A percentile compares a stretch with the other conserved stretches of the same genome.
phyloP scores from a whole-genome alignment of 2,888 invertebrate genomes.

The Reticulitermes lucifugus region DNA sequence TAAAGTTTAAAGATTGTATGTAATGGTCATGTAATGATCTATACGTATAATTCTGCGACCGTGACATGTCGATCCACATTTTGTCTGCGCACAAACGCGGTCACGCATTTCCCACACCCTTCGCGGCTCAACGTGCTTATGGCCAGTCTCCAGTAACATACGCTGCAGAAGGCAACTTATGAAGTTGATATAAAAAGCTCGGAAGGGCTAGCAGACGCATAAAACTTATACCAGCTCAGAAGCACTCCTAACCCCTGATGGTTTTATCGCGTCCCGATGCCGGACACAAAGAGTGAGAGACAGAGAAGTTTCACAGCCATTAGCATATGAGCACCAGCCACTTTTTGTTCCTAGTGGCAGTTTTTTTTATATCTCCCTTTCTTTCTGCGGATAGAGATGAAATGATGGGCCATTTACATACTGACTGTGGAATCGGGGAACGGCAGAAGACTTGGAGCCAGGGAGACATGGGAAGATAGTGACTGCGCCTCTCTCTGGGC shows the following conservation, averaged over 20 bases:
- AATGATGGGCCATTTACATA: too few relatives aligned
- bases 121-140: too few relatives aligned
- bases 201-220: constrained; percentile 15
- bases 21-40: too few relatives aligned
- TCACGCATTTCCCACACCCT: too few relatives aligned
- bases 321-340: constrained; percentile 43
- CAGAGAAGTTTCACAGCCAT: constrained; percentile 21
- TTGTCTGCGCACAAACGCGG: too few relatives aligned
- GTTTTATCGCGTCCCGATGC: background rate
- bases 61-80: too few relatives aligned
- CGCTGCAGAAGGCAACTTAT: constrained; percentile 1
- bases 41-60: too few relatives aligned
- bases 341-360: constrained; percentile 33
- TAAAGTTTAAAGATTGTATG: too few relatives aligned
- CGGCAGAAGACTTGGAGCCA: too few relatives aligned
- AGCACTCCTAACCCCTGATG: background rate
- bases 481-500: too few relatives aligned
- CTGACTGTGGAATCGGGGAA: too few relatives aligned
- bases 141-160: background rate
- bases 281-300: background rate
- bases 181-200: constrained; percentile 26
- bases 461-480: too few relatives aligned
- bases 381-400: background rate
- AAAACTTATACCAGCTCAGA: constrained; percentile 6
- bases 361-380: background rate